These are phyloP conservation scores for Haliclona indistincta DNA, from an alignment of 37 sponge, comb jelly and placozoan species.

Conservation along the genomic window DNA sequence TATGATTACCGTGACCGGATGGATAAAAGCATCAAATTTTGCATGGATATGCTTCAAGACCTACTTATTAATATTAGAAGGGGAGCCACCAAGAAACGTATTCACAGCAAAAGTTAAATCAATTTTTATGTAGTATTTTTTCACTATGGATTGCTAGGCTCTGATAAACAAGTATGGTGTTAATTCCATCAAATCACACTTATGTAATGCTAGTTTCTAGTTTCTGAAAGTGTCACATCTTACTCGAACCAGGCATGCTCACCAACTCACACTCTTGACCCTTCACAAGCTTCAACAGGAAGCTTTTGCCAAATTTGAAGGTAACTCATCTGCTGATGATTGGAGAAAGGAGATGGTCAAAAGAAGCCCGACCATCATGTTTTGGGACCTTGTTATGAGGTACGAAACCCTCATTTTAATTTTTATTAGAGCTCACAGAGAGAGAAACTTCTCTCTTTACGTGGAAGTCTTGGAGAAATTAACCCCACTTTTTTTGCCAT, in stretches of 20 bases:
- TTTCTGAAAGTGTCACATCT: constrained; percentile 27
- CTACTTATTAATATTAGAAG: too few species aligned
- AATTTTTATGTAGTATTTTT: too few species aligned
- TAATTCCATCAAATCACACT: too few species aligned
- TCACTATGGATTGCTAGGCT: too few species aligned
- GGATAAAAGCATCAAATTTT: too few species aligned
- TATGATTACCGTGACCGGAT: too few species aligned
- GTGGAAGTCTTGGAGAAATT: constrained; percentile 23
- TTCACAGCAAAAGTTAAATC: too few species aligned
- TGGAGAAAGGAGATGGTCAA: constrained; percentile 14
- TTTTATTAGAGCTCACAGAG: constrained; percentile 14
- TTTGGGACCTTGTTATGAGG: constrained; percentile 14
- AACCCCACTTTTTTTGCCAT: constrained; percentile 6
- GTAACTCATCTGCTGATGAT: constrained; percentile 2
- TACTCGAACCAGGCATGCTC: constrained; percentile 30
- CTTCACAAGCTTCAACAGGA: constrained; percentile 33
- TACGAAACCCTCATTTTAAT: constrained; percentile 20
- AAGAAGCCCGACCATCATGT: constrained; percentile 30
- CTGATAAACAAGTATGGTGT: too few species aligned
- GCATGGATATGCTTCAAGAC: too few species aligned
- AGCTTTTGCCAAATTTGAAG: too few species aligned
- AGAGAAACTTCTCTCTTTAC: constrained; percentile 13
- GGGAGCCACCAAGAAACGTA: too few species aligned
- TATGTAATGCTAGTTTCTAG: too few species aligned
- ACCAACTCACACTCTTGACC: constrained; percentile 30